Percentiles rank a stretch among this genome's conserved stretches.
Evolutionary conservation across 2,113 vertebrate genomes (phyloP).

Genomic region (Proteles cristata): DNA sequence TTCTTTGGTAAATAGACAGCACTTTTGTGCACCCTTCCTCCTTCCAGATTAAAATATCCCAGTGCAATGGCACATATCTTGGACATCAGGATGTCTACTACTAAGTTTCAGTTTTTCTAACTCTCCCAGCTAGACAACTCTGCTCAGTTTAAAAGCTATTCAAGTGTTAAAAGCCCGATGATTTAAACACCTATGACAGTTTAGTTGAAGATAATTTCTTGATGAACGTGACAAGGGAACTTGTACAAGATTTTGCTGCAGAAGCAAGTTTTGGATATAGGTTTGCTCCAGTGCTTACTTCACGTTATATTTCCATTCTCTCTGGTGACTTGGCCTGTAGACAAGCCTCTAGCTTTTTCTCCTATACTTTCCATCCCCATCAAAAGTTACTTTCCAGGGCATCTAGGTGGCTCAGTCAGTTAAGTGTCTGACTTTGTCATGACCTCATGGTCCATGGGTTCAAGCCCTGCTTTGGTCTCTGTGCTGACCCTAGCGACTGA

Average conservation of each 20-base stretch:
- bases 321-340: background rate
- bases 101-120: background rate
- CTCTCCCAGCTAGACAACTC: background rate
- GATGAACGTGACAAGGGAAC: background rate
- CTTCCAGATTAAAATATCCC: background rate
- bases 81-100: background rate
- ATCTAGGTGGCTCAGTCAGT: too few relatives aligned
- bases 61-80: background rate
- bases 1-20: background rate
- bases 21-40: background rate
- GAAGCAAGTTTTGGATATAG: background rate
- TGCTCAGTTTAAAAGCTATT: background rate
- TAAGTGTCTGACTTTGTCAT: too few relatives aligned
- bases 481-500: too few relatives aligned
- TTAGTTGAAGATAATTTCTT: background rate
- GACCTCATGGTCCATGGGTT: too few relatives aligned
- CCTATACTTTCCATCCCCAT: background rate
- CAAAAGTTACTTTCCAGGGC: background rate
- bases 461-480: too few relatives aligned
- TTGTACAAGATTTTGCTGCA: background rate
- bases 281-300: background rate
- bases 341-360: background rate
- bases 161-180: background rate
- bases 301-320: background rate
- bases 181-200: background rate